phyloP scores from a whole-genome alignment of 2,797 vertebrate species.

The Acrossocheilus wenchowensis region DNA sequence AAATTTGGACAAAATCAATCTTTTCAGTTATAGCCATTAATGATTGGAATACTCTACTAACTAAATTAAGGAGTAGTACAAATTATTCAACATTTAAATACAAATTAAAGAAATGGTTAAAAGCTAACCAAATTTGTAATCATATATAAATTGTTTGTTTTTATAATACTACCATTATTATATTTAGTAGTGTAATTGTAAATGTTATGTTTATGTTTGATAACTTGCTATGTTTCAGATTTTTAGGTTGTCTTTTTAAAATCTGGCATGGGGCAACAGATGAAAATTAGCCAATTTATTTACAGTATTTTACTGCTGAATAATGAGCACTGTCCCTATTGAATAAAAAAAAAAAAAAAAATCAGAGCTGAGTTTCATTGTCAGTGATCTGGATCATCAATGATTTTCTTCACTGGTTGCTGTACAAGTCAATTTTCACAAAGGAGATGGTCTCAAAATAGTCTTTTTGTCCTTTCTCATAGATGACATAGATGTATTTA shows the following conservation, averaged over 20 bases:
- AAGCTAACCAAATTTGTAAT: not conserved
- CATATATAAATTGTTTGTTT: not conserved
- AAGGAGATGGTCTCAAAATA: slow-evolving; percentile 83
- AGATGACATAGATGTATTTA: slow-evolving; percentile 84
- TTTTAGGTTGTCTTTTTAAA: no score
- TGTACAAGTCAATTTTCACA: slow-evolving; percentile 83
- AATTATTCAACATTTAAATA: not conserved
- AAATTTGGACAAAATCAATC: not conserved
- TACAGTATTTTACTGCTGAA: not conserved
- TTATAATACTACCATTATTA: not conserved
- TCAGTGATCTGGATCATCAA: not conserved
- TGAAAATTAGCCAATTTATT: not conserved
- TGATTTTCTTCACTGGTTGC: slow-evolving; percentile 43
- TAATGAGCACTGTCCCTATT: not conserved
- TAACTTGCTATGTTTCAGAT: no score
- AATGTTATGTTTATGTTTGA: no score
- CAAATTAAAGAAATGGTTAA: not conserved
- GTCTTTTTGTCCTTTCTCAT: slow-evolving; percentile 82
- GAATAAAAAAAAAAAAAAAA: not conserved
- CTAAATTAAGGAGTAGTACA: not conserved
- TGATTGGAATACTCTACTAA: not conserved
- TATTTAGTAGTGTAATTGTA: not conserved
- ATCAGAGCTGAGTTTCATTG: no score
- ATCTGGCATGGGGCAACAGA: no score
- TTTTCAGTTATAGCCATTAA: not conserved